phyloP scores from a whole-genome alignment of 2,797 vertebrate genomes.

The Vespertilio murinus region DNA sequence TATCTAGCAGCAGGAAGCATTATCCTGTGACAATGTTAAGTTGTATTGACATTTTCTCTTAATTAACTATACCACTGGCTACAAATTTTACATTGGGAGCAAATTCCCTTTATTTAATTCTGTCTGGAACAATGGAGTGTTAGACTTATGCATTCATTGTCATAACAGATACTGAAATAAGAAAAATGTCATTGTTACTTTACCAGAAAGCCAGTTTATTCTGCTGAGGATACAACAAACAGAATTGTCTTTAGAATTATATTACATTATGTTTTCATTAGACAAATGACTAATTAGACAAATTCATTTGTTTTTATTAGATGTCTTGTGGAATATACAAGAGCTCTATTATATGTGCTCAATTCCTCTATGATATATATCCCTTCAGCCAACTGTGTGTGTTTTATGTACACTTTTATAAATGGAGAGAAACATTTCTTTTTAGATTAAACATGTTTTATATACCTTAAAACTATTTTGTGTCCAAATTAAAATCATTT shows the following conservation, averaged over 20 bases:
- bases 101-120: slow-evolving; percentile 64
- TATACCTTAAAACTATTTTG: neutral
- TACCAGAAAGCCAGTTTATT: neutral
- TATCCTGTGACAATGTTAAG: slow-evolving; percentile 76
- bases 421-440: neutral
- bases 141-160: slow-evolving; percentile 40
- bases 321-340: neutral
- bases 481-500: neutral
- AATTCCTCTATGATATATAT: neutral
- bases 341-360: neutral
- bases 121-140: slow-evolving; percentile 34
- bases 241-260: neutral
- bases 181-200: slow-evolving; percentile 6
- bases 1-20: slow-evolving; percentile 78
- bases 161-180: neutral
- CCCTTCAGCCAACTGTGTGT: neutral
- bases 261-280: neutral
- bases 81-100: slow-evolving; percentile 69
- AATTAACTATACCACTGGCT: slow-evolving; percentile 78
- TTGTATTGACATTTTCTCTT: slow-evolving; percentile 83
- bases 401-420: neutral
- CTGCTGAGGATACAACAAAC: neutral
- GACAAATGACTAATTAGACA: neutral
- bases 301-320: neutral
- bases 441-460: neutral